Evolutionary conservation across 2,113 vertebrate genomes (phyloP), one percentile per base, ranked within the genome.

Genomic region (Cottus gobio): DNA sequence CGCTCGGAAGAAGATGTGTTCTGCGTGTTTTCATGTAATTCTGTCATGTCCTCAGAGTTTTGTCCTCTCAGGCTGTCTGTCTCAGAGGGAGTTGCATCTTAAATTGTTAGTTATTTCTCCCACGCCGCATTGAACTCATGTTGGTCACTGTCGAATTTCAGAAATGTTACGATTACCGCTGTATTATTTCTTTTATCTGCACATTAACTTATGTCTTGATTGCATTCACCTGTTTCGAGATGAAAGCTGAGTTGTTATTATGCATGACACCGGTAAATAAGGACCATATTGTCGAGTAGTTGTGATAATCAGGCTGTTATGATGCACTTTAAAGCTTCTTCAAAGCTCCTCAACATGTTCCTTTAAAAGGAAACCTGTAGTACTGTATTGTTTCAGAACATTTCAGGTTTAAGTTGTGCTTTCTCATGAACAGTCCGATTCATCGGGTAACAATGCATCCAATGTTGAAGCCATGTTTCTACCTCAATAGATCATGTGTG

Each of bases 321-420:
- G 44, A 63, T 73, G 88, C 88, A 86, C 88, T 90, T 87, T 88
- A 90, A 83, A 81, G 71, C 31, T 37, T 39, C 48, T 75, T 64
- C 30, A 76, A 75, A 79, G 72, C 60, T 67, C 63, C 56, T 77
- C 48, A n/a, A n/a, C n/a, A n/a, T n/a, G 65, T 24, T 75, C 70
- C 60, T 84, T 1, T 57, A 52, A 64, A 34, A 26, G 36, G 20
- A 4, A 6, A 15, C 44, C 44, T 63, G 30, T 24, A 61, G 80
- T 82, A 84, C 84, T 90, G 89, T 85, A 83, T 76, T 44, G 6
- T 39, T 22, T 64, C 30, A 66, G 5, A 42, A 62, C 44, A 31
- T 69, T 86, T 85, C 75, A 75, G 85, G 77, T 71, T 67, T 4
- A 72, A 42, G 46, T 52, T n/a, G 10, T 60, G 52, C 60, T 77